Percentiles rank a stretch among this genome's conserved stretches.
phyloP scores from a whole-genome alignment of 2,888 invertebrate genomes.

The Mycalesis mineus region DNA sequence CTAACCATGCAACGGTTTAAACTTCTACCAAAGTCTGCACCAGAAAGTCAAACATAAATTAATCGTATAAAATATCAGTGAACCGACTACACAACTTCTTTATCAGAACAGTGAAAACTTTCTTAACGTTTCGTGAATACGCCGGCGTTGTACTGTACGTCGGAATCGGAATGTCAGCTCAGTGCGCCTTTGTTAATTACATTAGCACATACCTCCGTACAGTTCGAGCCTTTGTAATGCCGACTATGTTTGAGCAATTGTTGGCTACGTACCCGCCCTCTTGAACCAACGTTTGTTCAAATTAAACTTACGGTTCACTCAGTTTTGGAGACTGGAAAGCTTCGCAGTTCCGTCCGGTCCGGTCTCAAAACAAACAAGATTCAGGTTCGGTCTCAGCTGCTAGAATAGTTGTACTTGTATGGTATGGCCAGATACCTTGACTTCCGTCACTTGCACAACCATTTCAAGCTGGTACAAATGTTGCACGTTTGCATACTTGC shows the following conservation, averaged over 20 bases:
- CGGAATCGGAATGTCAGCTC: slow-evolving; percentile 14
- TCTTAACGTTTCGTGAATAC: slow-evolving; percentile 4
- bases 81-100: neutral
- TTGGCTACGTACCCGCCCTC: neutral
- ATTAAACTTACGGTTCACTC: neutral
- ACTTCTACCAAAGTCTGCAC: no score
- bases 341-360: no score
- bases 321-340: no score
- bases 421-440: no score
- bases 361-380: no score
- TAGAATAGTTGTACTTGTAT: no score
- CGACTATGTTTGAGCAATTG: slow-evolving; percentile 4
- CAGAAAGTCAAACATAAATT: no score
- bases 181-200: slow-evolving; percentile 18
- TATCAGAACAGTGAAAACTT: slow-evolving; percentile 3
- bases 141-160: neutral
- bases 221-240: slow-evolving; percentile 16
- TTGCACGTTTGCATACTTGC: no score
- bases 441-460: no score
- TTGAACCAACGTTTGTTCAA: neutral
- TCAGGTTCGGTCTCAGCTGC: no score
- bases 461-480: no score
- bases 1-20: no score
- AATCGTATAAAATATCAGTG: neutral
- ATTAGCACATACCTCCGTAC: slow-evolving; percentile 16